Evolutionary conservation across 2,797 vertebrate genomes (phyloP), one percentile per base, ranked within the genome.

Genomic region (Pseudopleuronectes americanus): DNA sequence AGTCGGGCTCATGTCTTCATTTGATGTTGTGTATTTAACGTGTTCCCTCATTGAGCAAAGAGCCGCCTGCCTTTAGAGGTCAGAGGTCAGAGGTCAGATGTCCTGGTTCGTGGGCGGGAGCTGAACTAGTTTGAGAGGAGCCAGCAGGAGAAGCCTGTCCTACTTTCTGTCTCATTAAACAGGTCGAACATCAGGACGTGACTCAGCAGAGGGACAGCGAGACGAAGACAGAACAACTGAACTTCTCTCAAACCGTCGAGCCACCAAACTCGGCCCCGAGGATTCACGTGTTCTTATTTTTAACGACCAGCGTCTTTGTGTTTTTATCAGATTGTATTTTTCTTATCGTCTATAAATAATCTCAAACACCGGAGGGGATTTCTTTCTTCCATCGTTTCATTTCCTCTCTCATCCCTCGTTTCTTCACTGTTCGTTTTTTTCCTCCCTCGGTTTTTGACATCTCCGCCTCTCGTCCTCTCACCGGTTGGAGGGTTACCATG

Each of bases 401-500:
- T n/a, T 8, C 48, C 9, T 33, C 28, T 57, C 28, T 57, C 17
- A 13, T 17, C 23, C 26, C 0, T 53, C 14, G 12, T 51, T 4
- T 57, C 28, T 53, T 41, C 45, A 65, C 58, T 52, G 14, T 58
- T 64, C 65, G n/a, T 58, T 60, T 56, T 23, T 21, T 62, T 64
- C 67, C 70, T 74, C 57, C 62, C 70, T 80, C 79, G 2, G 23
- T 73, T 74, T 77, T 51, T 64, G 74, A 77, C 80, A 69, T 84
- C 81, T 79, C 75, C 66, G 75, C 38, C 71, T 71, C 79, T 79
- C 64, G 9, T 43, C 51, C 61, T 64, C 76, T 81, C 80, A 60
- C 58, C 73, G 57, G 68, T 81, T 84, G 84, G 70, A 68, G 6
- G 69, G 90, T 91, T 88, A 56, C 90, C 86, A 86, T 87, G 83